Conservation (phyloP, 2,113 vertebrate genomes). For the Oriolus oriolus region DNA sequence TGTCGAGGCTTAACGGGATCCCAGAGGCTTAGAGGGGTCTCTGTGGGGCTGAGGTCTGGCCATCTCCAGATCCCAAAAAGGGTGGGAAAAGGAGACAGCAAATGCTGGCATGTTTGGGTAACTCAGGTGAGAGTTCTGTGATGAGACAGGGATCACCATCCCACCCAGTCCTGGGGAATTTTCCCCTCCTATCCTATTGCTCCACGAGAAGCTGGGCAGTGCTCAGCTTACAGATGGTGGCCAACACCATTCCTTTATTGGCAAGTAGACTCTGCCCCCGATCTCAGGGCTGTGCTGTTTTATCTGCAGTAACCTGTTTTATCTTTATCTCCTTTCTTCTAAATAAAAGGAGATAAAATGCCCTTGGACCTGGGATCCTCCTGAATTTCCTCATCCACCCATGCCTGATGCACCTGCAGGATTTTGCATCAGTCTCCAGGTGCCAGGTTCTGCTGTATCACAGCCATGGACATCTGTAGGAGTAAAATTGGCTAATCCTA, state of each 20-base stretch:
- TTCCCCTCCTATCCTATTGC: not conserved
- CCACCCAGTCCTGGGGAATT: not conserved
- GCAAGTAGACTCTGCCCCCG: not conserved
- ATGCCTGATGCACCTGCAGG: rapidly evolving
- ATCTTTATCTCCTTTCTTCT: too few relatives aligned
- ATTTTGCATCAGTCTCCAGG: not conserved
- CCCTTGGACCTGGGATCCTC: not conserved
- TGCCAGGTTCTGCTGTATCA: not conserved
- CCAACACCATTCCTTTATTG: not conserved
- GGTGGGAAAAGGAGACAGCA: not conserved
- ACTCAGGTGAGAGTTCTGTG: not conserved
- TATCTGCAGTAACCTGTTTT: not conserved
- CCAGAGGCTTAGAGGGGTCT: not conserved
- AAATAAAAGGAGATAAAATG: not conserved
- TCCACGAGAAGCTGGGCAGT: not conserved
- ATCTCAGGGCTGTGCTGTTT: not conserved
- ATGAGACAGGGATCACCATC: not conserved
- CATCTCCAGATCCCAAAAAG: not conserved
- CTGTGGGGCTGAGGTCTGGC: not conserved
- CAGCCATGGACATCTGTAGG: not conserved
- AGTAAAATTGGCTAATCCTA: not conserved
- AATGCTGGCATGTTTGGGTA: not conserved
- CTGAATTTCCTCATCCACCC: not conserved
- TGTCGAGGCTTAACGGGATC: not conserved
- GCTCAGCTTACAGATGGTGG: not conserved